phyloP scores from a whole-genome alignment of 2,888 invertebrate genomes.

The Aporophyla nigra region DNA sequence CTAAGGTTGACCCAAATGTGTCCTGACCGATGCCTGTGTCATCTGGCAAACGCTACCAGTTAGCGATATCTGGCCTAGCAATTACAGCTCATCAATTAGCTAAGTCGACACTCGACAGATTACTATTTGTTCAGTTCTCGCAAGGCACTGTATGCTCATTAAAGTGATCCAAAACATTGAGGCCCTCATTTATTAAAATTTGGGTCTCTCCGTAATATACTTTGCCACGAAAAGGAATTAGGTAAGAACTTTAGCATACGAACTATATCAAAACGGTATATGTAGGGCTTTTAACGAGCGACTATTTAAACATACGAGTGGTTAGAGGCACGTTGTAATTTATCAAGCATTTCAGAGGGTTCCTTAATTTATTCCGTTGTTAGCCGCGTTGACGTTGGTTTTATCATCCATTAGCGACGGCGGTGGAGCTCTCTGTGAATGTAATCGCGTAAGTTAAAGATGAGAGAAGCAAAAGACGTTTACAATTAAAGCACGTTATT shows the following conservation, averaged over 20 bases:
- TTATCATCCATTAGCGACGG: slow-evolving; percentile 81
- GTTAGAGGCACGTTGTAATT: slow-evolving; percentile 76
- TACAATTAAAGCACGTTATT: slow-evolving; percentile 78
- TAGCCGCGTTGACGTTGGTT: slow-evolving; percentile 81
- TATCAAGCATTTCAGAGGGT: slow-evolving; percentile 80
- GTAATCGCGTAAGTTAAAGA: slow-evolving; percentile 76
- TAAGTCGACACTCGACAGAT: slow-evolving; percentile 37
- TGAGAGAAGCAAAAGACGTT: slow-evolving; percentile 74
- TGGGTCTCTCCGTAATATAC: slow-evolving; percentile 32
- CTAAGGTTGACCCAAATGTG: slow-evolving; percentile 76
- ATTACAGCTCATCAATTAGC: slow-evolving; percentile 58
- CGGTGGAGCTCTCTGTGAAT: slow-evolving; percentile 62
- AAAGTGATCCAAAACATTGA: slow-evolving; percentile 26
- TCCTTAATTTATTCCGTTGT: slow-evolving; percentile 82
- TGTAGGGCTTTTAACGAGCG: slow-evolving; percentile 69
- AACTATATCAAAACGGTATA: slow-evolving; percentile 45
- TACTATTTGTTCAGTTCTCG: slow-evolving; percentile 45
- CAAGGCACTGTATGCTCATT: slow-evolving; percentile 32
- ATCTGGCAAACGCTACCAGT: slow-evolving; percentile 54
- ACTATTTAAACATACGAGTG: slow-evolving; percentile 75
- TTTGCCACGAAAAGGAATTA: slow-evolving; percentile 41
- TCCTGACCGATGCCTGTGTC: slow-evolving; percentile 63
- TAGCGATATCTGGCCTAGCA: slow-evolving; percentile 49
- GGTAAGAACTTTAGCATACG: slow-evolving; percentile 55
- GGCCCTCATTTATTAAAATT: slow-evolving; percentile 47